A percentile compares a stretch with the other conserved stretches of the same genome.
phyloP scores from a whole-genome alignment of 2,888 invertebrate genomes.

The Adelphocoris suturalis region DNA sequence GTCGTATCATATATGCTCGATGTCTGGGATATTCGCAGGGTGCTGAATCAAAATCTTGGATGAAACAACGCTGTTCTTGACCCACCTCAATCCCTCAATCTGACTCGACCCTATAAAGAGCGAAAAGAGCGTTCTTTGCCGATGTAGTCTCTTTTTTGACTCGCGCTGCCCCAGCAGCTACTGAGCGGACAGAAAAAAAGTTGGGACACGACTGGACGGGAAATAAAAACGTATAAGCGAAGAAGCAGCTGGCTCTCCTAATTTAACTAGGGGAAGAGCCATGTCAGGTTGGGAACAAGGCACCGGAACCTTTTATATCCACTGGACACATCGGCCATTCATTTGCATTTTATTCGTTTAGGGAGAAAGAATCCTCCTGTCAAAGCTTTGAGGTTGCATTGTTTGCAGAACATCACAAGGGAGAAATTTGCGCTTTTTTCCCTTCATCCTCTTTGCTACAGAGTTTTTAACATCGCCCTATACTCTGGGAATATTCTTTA shows the following conservation, averaged over 20 bases:
- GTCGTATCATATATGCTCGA: no score
- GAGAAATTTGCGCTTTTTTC: constrained; percentile 21
- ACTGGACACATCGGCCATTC: constrained; percentile 45
- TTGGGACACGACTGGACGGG: background rate
- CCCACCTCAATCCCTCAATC: no score
- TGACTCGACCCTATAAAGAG: no score
- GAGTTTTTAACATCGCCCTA: background rate
- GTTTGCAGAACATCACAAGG: constrained; percentile 48
- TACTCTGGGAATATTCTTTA: background rate
- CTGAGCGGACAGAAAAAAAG: background rate
- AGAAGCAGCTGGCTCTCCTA: constrained; percentile 29
- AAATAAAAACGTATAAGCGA: constrained; percentile 19
- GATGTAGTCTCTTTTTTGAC: no score
- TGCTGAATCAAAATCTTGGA: no score
- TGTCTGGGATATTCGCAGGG: no score
- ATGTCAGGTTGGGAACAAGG: constrained; percentile 40
- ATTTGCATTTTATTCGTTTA: constrained; percentile 63
- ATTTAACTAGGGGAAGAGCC: constrained; percentile 24
- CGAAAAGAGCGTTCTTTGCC: no score
- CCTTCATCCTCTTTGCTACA: constrained; percentile 4
- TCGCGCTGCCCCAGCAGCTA: background rate
- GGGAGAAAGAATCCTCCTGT: constrained; percentile 42
- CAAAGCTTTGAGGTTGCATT: constrained; percentile 57
- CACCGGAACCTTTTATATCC: constrained; percentile 45
- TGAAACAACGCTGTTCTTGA: no score